Evolutionary conservation across 2,113 vertebrate genomes (phyloP).

Genomic region (Lagopus leucura): DNA sequence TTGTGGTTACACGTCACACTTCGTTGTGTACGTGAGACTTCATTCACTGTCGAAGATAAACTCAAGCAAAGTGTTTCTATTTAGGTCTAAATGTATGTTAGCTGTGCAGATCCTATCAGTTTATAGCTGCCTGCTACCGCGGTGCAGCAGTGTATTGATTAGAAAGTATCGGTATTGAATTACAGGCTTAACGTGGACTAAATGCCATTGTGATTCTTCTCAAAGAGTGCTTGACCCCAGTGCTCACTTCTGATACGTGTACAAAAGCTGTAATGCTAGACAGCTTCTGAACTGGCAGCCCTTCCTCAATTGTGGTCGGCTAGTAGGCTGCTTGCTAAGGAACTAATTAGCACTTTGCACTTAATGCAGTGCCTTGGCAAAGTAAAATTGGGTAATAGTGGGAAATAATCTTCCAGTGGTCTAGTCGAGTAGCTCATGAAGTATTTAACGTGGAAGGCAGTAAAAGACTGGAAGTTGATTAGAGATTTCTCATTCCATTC

Average conservation of each 20-base stretch:
- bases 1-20: not conserved
- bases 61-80: not conserved
- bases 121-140: constrained; percentile 26
- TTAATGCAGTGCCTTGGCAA: not conserved
- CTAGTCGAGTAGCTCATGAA: not conserved
- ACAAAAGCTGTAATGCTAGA: constrained; percentile 11
- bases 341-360: not conserved
- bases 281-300: not conserved
- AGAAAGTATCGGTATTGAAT: constrained; percentile 58
- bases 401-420: not conserved
- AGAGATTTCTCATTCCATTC: not conserved
- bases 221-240: constrained; percentile 32
- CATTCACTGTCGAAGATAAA: constrained; percentile 12
- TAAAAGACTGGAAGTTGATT: not conserved
- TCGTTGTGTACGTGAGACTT: not conserved
- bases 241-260: not conserved
- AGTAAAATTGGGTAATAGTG: not conserved
- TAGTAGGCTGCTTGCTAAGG: not conserved
- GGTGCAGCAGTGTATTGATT: constrained; percentile 41
- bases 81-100: constrained; percentile 5
- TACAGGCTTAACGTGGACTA: constrained; percentile 49
- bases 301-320: not conserved
- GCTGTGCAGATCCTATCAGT: constrained; percentile 43
- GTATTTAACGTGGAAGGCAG: not conserved
- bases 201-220: constrained; percentile 47